Evolutionary conservation across 2,113 vertebrate genomes (phyloP), one percentile per base, ranked within the genome.

Genomic region (Myocastor coypus): DNA sequence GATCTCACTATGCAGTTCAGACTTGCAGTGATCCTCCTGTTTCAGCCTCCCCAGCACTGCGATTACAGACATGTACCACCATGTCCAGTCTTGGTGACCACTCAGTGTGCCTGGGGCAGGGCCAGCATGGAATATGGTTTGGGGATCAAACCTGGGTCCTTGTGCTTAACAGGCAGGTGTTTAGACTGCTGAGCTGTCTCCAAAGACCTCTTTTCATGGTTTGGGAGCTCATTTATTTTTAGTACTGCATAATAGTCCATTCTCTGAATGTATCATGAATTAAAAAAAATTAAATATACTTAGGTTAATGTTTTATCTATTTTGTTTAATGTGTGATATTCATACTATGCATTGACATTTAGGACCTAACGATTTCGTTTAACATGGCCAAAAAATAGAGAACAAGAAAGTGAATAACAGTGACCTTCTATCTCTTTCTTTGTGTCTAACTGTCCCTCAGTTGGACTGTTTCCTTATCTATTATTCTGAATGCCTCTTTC

Each of bases 271-370:
- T 37, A 26, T 30, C n/a, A 12, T 22, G 24, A 90, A n/a, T 46
- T 83, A 17, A 14, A 10, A 86, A 83, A 92, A 94, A 82, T 94
- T 37, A 96, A 92, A 84, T 85, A 86, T 75, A 34, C 3, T 97
- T 78, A 63, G 20, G 9, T 91, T 93, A 89, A 87, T 89, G 75
- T 92, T 86, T 89, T 85, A 24, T 91, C 63, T 93, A n/a, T 84
- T 75, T 89, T 95, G 22, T 80, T 80, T 89, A 64, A 32, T 14
- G 55, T 37, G 90, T 95, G 87, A 69, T 69, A 87, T 50, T 40
- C 34, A 91, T 59, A 73, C 1, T 91, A 7, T 90, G 92, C 13
- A 2, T 94, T 95, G 77, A 9, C 52, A 87, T 87, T 92, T 52
- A 92, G 37, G 94, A 90, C 12, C 20, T 87, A 64, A 84, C 92